Evolutionary conservation across 2,797 vertebrate species (phyloP).

Genomic region (Phylloscopus collybita): DNA sequence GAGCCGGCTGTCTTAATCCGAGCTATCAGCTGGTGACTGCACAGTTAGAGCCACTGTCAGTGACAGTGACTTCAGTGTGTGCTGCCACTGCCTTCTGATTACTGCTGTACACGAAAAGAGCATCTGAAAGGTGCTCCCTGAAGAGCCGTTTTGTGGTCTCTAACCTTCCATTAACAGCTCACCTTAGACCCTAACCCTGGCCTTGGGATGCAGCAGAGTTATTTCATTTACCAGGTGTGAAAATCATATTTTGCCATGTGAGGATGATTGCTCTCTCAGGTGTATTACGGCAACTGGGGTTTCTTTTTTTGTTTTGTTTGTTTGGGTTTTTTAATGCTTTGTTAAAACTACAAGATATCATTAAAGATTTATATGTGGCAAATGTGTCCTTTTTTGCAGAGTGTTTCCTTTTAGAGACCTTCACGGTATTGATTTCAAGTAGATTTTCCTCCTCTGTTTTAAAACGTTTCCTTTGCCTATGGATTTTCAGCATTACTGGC

Average conservation of each 20-base stretch:
- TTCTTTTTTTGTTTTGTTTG: not conserved
- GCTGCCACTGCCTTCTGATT: slow-evolving; percentile 65
- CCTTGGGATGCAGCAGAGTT: slow-evolving; percentile 60
- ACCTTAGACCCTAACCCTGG: slow-evolving; percentile 70
- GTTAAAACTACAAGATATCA: slow-evolving; percentile 45
- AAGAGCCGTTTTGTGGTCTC: slow-evolving; percentile 64
- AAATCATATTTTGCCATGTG: slow-evolving; percentile 72
- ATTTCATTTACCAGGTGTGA: slow-evolving; percentile 77
- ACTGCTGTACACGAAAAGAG: slow-evolving; percentile 65
- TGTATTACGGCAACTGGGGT: slow-evolving; percentile 13
- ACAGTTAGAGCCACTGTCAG: slow-evolving; percentile 14
- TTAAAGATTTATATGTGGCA: slow-evolving; percentile 62
- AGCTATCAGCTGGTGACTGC: not conserved
- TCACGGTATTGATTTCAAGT: slow-evolving; percentile 22
- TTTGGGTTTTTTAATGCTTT: slow-evolving; percentile 8
- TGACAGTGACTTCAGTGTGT: slow-evolving; percentile 47
- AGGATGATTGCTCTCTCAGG: slow-evolving; percentile 62
- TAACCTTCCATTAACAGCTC: slow-evolving; percentile 76
- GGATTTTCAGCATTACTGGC: slow-evolving; percentile 43
- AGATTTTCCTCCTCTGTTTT: slow-evolving; percentile 43
- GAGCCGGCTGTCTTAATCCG: not conserved
- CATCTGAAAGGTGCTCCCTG: slow-evolving; percentile 68
- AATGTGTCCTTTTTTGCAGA: slow-evolving; percentile 38
- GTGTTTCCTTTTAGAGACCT: slow-evolving; percentile 47
- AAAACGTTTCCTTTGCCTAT: slow-evolving; percentile 40